A percentile compares a stretch with the other conserved stretches of the same genome.
These are phyloP conservation scores for Mesodorylaimus sp. DNA, from an alignment of 2,888 invertebrate species.

Conservation along the genomic window DNA sequence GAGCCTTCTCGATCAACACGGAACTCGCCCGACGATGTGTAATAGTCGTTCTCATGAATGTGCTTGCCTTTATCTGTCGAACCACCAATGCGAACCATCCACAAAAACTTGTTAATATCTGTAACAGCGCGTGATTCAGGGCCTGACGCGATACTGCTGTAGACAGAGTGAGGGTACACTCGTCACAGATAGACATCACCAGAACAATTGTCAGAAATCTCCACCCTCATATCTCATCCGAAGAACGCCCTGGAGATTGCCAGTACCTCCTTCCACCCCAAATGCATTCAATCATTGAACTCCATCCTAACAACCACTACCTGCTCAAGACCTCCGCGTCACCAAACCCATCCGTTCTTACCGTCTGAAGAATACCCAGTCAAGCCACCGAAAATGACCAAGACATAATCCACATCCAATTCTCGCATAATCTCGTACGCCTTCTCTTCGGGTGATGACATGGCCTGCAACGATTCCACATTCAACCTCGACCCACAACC, in stretches of 20 bases:
- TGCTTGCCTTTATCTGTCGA: conserved; percentile 82
- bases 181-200: no score
- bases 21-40: conserved; percentile 77
- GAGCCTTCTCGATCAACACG: conserved; percentile 84
- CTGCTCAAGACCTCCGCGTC: no score
- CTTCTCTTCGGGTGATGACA: conserved; percentile 88
- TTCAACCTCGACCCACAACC: background rate
- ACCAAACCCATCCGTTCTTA: conserved; percentile 31
- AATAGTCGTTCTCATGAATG: conserved; percentile 83
- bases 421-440: conserved; percentile 96
- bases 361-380: conserved; percentile 96
- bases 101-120: conserved; percentile 96
- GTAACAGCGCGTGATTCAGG: no score
- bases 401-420: conserved; percentile 86
- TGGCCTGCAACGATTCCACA: conserved; percentile 42
- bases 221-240: no score
- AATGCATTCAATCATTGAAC: no score
- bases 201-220: no score
- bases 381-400: conserved; percentile 94
- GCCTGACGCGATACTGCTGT: no score
- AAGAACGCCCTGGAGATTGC: no score
- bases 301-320: no score
- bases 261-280: no score
- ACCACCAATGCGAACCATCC: conserved; percentile 96
- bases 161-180: no score